phyloP scores from a whole-genome alignment of 2,113 vertebrate genomes.

The Mirza zaza region DNA sequence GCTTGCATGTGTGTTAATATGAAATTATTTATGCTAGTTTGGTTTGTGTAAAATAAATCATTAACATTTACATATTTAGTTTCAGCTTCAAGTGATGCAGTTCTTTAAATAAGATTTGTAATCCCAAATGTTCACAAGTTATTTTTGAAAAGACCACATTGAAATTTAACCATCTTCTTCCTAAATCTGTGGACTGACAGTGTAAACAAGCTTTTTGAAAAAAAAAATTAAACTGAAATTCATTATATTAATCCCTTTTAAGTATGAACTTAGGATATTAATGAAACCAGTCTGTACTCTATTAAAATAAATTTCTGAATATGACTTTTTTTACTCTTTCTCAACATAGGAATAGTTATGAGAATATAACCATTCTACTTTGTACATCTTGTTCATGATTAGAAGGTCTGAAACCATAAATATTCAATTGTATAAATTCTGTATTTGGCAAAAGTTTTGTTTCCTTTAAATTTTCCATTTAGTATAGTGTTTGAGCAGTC shows the following conservation, averaged over 20 bases:
- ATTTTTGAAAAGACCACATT: conserved; percentile 14
- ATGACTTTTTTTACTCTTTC: background rate
- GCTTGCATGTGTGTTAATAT: background rate
- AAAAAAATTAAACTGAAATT: background rate
- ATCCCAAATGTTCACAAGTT: background rate
- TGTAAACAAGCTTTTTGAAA: background rate
- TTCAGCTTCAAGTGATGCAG: background rate
- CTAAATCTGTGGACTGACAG: background rate
- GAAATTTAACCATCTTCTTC: background rate
- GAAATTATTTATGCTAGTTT: background rate
- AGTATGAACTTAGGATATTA: background rate
- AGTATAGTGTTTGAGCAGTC: background rate
- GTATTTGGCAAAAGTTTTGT: rapidly evolving
- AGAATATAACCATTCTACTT: background rate
- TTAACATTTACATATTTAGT: background rate
- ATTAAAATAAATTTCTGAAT: background rate
- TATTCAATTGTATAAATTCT: background rate
- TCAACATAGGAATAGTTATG: background rate
- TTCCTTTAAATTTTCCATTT: background rate
- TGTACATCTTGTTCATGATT: rapidly evolving
- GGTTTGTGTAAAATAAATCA: conserved; percentile 15
- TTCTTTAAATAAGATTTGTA: background rate
- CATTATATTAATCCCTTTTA: background rate
- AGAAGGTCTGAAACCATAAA: rapidly evolving
- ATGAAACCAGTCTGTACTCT: background rate